Conservation (phyloP, 2,797 vertebrate species). For the Lophotriccus pileatus region DNA sequence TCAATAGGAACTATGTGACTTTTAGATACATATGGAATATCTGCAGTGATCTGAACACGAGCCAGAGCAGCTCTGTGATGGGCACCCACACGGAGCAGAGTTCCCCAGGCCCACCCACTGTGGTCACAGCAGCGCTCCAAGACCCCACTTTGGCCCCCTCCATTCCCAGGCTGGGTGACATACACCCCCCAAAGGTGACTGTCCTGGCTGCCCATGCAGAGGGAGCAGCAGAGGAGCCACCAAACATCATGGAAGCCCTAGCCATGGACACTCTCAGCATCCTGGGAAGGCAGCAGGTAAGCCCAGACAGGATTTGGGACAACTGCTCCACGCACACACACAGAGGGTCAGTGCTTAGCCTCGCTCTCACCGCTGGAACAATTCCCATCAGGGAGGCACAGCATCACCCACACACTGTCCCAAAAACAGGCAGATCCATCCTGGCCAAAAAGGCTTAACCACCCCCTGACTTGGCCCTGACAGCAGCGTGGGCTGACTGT, state of each 20-base stretch:
- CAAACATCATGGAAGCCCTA: fast-evolving
- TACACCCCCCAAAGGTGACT: neutral
- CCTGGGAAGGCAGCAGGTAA: neutral
- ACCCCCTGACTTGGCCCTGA: neutral
- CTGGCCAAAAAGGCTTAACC: neutral
- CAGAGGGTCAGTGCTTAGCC: neutral
- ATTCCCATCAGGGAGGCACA: neutral
- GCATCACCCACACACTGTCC: fast-evolving
- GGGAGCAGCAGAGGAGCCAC: neutral
- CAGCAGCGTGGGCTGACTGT: fast-evolving
- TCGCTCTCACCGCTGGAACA: neutral
- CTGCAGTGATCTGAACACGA: neutral
- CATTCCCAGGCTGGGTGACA: neutral
- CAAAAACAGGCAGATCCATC: neutral
- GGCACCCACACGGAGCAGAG: neutral
- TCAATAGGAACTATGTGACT: neutral
- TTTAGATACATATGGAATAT: neutral
- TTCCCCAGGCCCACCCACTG: neutral
- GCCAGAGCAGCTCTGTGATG: neutral
- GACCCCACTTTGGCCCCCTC: neutral
- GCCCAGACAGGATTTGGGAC: neutral
- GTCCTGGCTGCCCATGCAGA: neutral
- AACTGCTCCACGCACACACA: fast-evolving
- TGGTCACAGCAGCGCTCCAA: neutral
- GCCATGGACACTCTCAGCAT: neutral